Evolutionary conservation across 1,140 invertebrate genomes (phyloP), one percentile per base, ranked within the genome.

Genomic region (Reticulitermes speratus): DNA sequence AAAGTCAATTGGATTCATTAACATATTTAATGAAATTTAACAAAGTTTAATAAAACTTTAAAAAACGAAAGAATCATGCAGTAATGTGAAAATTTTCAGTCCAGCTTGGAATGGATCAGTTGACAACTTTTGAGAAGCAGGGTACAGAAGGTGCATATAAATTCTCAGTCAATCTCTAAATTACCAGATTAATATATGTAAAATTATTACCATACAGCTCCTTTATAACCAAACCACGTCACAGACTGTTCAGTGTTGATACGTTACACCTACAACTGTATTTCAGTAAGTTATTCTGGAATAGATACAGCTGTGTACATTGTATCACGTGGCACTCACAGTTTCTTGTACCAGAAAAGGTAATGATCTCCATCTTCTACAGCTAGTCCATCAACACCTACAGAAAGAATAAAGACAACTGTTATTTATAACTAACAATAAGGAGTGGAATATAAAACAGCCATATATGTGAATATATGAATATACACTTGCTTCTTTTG

Each of bases 321-420:
- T 9, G 65, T 6, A n/a, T 75, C 65, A n/a, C n/a, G n/a, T 30
- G 65, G 65, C 65, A 75, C 65, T 96, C 96, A 97, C 89, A 97
- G 93, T 91, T 97, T 97, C 91, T 97, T 97, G 91, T 97, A 97
- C 96, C 96, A 97, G 91, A 97, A 97, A 19, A 97, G 93, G 90
- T 96, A 96, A 89, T 96, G 95, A 89, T 97, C 96, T 12, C 96
- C 95, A 88, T 97, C 95, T 91, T 96, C 94, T 21, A 97, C 95
- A 87, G 95, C 92, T 87, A 97, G 91, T 89, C 97, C 96, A 89
- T 97, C 96, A 19, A 97, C 96, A 89, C 96, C 96, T 97, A 91
- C 82, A 91, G 92, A 88, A 88, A 89, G 87, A 89, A 88, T 44
- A 30, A 55, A 85, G 45, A 87, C 44, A 87, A 38, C 84, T 59